These are phyloP conservation scores for Pogona vitticeps DNA, from an alignment of 2,113 vertebrate genomes.

Conservation along the genomic window DNA sequence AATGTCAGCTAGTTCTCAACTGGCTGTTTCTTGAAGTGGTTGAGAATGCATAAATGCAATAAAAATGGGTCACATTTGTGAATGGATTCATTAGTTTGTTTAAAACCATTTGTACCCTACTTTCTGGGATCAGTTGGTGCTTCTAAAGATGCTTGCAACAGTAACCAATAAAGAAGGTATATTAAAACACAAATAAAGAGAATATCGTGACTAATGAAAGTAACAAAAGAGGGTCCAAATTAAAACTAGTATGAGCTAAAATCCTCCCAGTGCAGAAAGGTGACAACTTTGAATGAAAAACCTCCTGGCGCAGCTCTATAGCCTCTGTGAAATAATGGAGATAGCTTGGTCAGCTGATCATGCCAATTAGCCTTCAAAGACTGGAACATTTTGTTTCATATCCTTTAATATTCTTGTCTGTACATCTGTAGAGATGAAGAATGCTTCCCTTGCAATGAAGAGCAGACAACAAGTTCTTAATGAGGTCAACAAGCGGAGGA, in stretches of 20 bases:
- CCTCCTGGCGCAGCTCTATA: neutral
- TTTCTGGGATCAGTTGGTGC: neutral
- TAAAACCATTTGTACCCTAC: neutral
- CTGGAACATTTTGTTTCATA: accelerated
- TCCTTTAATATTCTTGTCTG: constrained; percentile 22
- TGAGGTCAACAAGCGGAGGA: constrained; percentile 80
- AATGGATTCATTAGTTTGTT: neutral
- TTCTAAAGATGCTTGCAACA: neutral
- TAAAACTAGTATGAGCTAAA: neutral
- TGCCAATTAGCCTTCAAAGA: neutral
- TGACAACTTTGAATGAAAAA: neutral
- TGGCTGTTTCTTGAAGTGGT: neutral
- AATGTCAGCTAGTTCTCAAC: neutral
- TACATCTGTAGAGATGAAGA: constrained; percentile 67
- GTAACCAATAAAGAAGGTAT: neutral
- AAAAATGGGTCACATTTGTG: neutral
- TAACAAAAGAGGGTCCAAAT: neutral
- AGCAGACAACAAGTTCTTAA: constrained; percentile 73
- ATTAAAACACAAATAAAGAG: neutral
- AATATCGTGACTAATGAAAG: no score
- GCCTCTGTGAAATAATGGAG: neutral
- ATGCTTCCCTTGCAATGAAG: constrained; percentile 59
- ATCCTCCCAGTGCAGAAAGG: neutral
- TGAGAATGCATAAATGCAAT: neutral
- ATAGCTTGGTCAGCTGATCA: neutral